Evolutionary conservation across 2,888 invertebrate species (phyloP), one percentile per base, ranked within the genome.

Genomic region (Zeuzera pyrina): DNA sequence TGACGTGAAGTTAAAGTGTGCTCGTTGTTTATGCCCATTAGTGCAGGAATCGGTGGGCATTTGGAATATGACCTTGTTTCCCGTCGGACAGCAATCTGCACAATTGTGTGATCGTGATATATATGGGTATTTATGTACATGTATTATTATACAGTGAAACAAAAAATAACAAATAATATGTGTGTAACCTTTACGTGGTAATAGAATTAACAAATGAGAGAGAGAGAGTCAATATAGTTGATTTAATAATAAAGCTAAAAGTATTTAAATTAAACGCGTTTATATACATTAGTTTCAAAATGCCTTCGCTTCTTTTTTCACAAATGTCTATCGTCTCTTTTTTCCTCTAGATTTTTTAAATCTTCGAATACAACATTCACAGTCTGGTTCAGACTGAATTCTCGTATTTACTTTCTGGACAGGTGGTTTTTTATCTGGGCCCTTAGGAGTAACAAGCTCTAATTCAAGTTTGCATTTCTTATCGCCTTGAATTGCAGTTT

Each of bases 361-460:
- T 37, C 61, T 52, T 43, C 52, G 50, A 10, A 60, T 42, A 40
- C 55, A 68, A 48, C 79, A 81, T 29, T 55, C 53, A 35, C 81
- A 81, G 36, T 77, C 72, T 19, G 57, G 56, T 16, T 81, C 72
- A 5, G 77, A 76, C 43, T 74, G 76, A 21, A 73, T 48, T 44
- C 58, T 59, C 22, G 51, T 52, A 45, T 71, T 61, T 12, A 51
- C 45, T 64, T 68, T 72, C 47, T 57, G 26, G 4, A 87, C 63
- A 0, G 86, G 86, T 1, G 84, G 83, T 36, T 79, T 81, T 37
- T 85, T 76, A 35, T 87, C 86, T 0, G 81, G 76, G 0, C 85
- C 88, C 47, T 87, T 88, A 0, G 90, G 91, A 0, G 90, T 87
- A 32, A 86, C 87, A 49, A 91, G 66, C 53, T 90, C 90, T 46